Percentiles rank a stretch among this genome's conserved stretches.
Conservation (phyloP, 2,888 invertebrate genomes). For the Anagyrus pseudococci region DNA sequence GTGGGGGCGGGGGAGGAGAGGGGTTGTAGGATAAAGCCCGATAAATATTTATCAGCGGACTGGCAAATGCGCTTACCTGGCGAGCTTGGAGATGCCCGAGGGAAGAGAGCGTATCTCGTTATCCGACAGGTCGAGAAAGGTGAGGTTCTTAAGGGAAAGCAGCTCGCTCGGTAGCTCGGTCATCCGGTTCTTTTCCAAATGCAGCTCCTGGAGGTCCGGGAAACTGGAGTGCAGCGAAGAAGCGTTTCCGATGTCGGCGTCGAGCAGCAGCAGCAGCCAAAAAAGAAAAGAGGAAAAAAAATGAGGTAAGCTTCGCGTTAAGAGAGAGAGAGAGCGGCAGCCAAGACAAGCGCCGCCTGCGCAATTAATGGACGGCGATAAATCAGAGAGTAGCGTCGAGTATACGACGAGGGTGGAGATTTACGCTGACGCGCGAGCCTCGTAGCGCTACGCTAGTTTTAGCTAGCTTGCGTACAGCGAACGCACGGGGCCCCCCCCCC, state of each 20-base stretch:
- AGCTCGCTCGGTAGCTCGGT: conserved; percentile 68
- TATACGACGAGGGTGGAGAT: no score
- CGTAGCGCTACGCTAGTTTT: no score
- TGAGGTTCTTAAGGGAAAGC: conserved; percentile 68
- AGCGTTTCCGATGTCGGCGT: neutral
- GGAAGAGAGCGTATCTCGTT: conserved; percentile 73
- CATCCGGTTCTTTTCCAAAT: conserved; percentile 67
- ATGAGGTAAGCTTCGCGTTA: conserved; percentile 3
- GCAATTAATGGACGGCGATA: conserved; percentile 28
- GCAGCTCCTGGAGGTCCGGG: conserved; percentile 49
- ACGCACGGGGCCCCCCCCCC: no score
- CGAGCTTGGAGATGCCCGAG: conserved; percentile 68
- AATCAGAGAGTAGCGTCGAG: conserved; percentile 31
- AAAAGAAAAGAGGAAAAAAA: conserved; percentile 9
- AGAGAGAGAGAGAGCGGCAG: neutral
- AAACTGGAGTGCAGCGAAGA: no score
- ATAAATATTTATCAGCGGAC: no score
- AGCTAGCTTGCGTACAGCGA: no score
- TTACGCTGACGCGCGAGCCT: conserved; percentile 15
- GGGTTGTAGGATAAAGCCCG: no score
- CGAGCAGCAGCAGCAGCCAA: neutral
- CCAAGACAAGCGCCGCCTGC: conserved; percentile 12
- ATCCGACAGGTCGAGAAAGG: conserved; percentile 73
- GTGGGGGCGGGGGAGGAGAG: no score
- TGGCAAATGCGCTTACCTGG: conserved; percentile 65